Evolutionary conservation across 2,113 vertebrate species (phyloP).

Genomic region (Corydoras maculifer): DNA sequence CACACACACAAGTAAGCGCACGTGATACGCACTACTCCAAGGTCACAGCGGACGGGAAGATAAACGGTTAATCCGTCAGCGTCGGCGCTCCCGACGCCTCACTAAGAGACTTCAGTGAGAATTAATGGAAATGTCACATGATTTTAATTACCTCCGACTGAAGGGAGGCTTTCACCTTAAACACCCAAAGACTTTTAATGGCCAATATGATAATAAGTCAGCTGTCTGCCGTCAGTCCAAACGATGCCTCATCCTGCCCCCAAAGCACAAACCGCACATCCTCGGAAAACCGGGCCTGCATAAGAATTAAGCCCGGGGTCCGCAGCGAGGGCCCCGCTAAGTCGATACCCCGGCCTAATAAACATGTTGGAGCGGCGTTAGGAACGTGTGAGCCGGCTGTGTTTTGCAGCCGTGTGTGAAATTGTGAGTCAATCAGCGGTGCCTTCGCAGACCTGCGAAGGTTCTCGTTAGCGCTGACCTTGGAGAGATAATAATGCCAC

Average conservation of each 20-base stretch:
- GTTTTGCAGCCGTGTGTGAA: constrained; percentile 54
- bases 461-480: constrained; percentile 67
- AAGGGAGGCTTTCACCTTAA: constrained; percentile 43
- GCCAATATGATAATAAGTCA: constrained; percentile 31
- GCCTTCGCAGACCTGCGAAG: constrained; percentile 46
- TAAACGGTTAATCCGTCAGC: constrained; percentile 59
- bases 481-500: constrained; percentile 63
- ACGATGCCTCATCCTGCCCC: background rate
- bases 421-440: constrained; percentile 59
- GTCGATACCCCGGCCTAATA: constrained; percentile 37
- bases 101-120: constrained; percentile 53
- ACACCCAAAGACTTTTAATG: constrained; percentile 47
- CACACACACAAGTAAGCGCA: background rate
- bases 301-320: constrained; percentile 15
- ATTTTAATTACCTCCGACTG: constrained; percentile 64
- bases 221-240: constrained; percentile 10
- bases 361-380: constrained; percentile 43
- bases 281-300: constrained; percentile 4
- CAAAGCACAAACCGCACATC: constrained; percentile 4
- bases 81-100: constrained; percentile 51
- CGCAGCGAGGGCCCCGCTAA: constrained; percentile 1
- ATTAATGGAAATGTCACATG: constrained; percentile 60
- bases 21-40: constrained; percentile 55
- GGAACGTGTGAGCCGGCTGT: constrained; percentile 58
- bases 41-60: constrained; percentile 56